Base-by-base conservation (phyloP, 2,113 vertebrate genomes). In the Spilogale gracilis region DNA sequence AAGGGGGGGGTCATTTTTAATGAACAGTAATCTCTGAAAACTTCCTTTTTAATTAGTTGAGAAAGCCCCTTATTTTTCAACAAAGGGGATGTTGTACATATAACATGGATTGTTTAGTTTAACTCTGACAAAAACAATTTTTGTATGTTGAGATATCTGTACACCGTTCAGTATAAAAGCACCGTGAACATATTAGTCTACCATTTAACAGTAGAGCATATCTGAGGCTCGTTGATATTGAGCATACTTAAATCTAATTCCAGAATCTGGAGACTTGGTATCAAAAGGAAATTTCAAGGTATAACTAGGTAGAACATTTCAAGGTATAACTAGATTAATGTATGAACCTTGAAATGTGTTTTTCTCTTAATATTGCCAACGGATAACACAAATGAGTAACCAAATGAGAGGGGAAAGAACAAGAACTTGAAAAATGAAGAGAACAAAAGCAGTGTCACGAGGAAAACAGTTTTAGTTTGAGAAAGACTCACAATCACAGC, bases 141-240 rank as follows among this genome's bases (percentile, higher is more conserved):
- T 99, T 98, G 98, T 99, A 99, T 99, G 99, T 98, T 99, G 99
- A 99, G 98, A 99, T 98, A 97, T 99, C 99, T 99, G 98, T 99
- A 99, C 99, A 99, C 98, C 99, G 99, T 99, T 99, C 99, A 99
- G 98, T 98, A 98, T 98, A 98, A 99, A 98, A 98, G 97, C 98
- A 98, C 99, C 98, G 98, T 99, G 98, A 97, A 98, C 99, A 99
- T 99, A 99, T 99, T 99, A 99, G 98, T 98, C 98, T 98, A 98
- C 98, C 98, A 98, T 98, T 98, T 98, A 98, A 98, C 98, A 98
- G 98, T 98, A 98, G 99, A 99, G 96, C 98, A 98, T 98, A 98
- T 98, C 98, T 99, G 98, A 99, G 95, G 98, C 98, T 99, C 99
- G 99, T 99, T 99, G 98, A 98, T 98, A 98, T 99, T 98, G 96